Evolutionary conservation across 2,888 invertebrate species (phyloP), one percentile per base, ranked within the genome.

Genomic region (Eristalinus aeneus): DNA sequence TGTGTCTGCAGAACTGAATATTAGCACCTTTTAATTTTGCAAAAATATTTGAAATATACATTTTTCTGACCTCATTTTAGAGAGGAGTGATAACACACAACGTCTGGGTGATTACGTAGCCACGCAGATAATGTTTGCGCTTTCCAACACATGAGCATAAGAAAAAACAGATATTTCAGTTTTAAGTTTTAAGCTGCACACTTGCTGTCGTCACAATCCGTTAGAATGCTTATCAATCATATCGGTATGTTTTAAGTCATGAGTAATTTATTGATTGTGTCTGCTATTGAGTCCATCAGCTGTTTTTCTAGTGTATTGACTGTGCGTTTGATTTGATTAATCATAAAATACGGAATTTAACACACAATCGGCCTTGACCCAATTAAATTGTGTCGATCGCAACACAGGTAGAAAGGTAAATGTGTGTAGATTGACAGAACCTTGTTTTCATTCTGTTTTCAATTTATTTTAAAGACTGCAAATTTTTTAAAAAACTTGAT

Each of bases 321-420:
- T 22, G 56, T 68, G 67, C 20, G 11, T 32, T 53, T 23, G 23
- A 65, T 27, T 67, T 46, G 53, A 54, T 67, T 31, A 32, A n/a
- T 53, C 12, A 5, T 0, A 46, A 46, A 16, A 16, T n/a, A 32
- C 34, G 22, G n/a, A 68, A 54, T 23, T 11, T n/a, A 67, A 22
- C n/a, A 54, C 54, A 23, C 54, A 22, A 32, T 16, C 56, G 34
- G 68, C 68, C 68, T 68, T 68, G 68, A 68, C 68, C 68, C n/a
- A 34, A 22, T 54, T 54, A 56, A 34, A 32, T 12, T 10, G 8
- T 4, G n/a, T 9, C 56, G 54, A 34, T 31, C 32, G 54, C 6
- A 46, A 46, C 16, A 27, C 27, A 27, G 27, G 27, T 27, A 46
- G 6, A 8, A n/a, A 8, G 46, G 16, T 46, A 16, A 16, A 46